Evolutionary conservation across 2,797 vertebrate species (phyloP), one percentile per base, ranked within the genome.

Genomic region (Pseudomugil tenellus): DNA sequence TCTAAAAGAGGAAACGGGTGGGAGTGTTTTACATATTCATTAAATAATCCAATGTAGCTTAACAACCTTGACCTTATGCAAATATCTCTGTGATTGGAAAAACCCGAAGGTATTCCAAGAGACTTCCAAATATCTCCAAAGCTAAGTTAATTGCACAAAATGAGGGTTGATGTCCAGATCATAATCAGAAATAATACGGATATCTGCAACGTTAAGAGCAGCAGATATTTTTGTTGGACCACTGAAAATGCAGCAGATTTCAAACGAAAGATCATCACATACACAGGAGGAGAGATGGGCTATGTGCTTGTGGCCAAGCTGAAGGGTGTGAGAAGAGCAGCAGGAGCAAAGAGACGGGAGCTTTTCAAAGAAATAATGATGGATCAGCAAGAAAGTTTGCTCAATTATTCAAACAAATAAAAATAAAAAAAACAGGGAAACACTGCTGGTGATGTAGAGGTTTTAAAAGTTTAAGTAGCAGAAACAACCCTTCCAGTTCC

Each of bases 11-110:
- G 68, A 72, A 53, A 64, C 3, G n/a, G 41, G 48, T 26, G n/a
- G 21, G 55, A n/a, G n/a, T n/a, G n/a, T n/a, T n/a, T 78, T 76
- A 61, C 73, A 90, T 80, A 80, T 76, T 87, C 76, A 83, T 86
- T 77, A 72, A 80, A 81, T 62, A 72, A 74, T 80, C 46, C 67
- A 64, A 23, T 16, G 58, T 63, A 54, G 66, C 67, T 66, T 85
- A 75, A 81, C 85, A 79, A 84, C 80, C 83, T 83, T 87, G 87
- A 88, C 84, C 84, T 90, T 81, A 80, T 80, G 83, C 70, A 72
- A 61, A 84, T 60, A 63, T 79, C 67, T 37, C 29, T 66, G 60
- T 74, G 64, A 81, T 59, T 60, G 37, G 31, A n/a, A 66, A 80
- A 79, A 70, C 77, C 63, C 82, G 21, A 28, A 79, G 86, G 76